A percentile compares a stretch with the other conserved stretches of the same genome.
Conservation (phyloP, 2,888 invertebrate species). For the Ophion costatus region DNA sequence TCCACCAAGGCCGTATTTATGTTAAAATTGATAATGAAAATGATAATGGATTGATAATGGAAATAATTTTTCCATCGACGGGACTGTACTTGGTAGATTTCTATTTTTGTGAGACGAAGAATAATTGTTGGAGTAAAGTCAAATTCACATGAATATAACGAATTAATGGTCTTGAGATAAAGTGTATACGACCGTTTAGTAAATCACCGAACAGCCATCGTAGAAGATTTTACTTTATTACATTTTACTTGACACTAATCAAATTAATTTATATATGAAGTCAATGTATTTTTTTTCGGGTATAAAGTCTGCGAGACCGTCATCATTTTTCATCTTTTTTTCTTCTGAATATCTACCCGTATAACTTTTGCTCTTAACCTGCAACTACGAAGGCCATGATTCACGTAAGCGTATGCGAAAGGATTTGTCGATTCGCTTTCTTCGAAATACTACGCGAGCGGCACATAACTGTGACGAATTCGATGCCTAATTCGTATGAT, state of each 20-base stretch:
- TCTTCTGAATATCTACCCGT: background rate
- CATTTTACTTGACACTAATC: background rate
- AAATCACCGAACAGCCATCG: background rate
- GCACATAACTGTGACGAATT: slow-evolving; percentile 55
- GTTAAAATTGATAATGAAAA: no score
- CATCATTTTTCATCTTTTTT: background rate
- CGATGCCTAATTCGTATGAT: slow-evolving; percentile 57
- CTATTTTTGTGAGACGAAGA: background rate
- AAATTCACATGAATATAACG: background rate
- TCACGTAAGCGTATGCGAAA: slow-evolving; percentile 21
- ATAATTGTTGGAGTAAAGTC: background rate
- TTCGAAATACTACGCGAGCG: slow-evolving; percentile 25
- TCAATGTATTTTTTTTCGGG: background rate
- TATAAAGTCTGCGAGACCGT: background rate
- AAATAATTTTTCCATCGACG: no score
- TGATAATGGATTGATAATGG: no score
- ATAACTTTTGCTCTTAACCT: slow-evolving; percentile 23
- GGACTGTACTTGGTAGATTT: no score
- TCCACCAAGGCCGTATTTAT: no score
- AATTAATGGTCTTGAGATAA: background rate
- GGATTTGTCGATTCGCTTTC: slow-evolving; percentile 45
- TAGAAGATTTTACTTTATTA: background rate
- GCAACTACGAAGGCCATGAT: slow-evolving; percentile 34
- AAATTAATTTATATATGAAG: background rate
- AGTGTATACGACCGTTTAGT: background rate